Evolutionary conservation across 2,888 invertebrate genomes (phyloP).

Genomic region (Sthenelais limicola): DNA sequence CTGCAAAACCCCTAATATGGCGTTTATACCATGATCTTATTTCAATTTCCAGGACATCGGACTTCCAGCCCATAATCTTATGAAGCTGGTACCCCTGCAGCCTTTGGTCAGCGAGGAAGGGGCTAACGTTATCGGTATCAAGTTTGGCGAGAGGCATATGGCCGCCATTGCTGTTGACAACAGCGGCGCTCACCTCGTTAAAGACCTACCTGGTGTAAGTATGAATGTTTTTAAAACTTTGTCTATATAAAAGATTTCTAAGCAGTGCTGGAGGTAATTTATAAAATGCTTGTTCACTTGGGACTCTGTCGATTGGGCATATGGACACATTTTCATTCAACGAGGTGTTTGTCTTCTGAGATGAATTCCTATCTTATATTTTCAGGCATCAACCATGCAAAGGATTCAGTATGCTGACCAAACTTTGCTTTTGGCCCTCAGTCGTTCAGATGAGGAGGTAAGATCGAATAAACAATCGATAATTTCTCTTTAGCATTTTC

Average conservation of each 20-base stretch:
- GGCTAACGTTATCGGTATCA: conserved; percentile 45
- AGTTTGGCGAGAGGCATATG: conserved; percentile 52
- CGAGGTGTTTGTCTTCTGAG: too few relatives aligned
- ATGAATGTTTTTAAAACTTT: neutral
- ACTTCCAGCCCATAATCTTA: conserved; percentile 5
- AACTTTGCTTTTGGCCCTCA: conserved; percentile 55
- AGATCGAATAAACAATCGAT: too few relatives aligned
- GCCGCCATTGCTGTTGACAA: conserved; percentile 51
- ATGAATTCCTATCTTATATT: neutral
- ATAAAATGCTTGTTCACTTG: too few relatives aligned
- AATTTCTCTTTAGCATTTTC: too few relatives aligned
- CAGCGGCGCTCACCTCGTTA: conserved; percentile 51
- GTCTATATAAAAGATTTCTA: neutral
- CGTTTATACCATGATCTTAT: neutral
- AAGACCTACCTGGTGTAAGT: conserved; percentile 57
- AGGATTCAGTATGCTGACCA: conserved; percentile 54
- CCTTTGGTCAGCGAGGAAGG: neutral
- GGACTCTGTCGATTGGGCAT: too few relatives aligned
- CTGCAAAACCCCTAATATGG: neutral
- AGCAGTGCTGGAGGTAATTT: too few relatives aligned
- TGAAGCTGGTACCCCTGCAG: conserved; percentile 15
- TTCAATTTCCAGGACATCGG: conserved; percentile 15
- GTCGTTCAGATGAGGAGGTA: conserved; percentile 58
- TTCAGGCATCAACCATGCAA: conserved; percentile 51
- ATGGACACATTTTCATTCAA: too few relatives aligned